Evolutionary conservation across 2,797 vertebrate genomes (phyloP).

Genomic region (Sebastolobus alascanus): DNA sequence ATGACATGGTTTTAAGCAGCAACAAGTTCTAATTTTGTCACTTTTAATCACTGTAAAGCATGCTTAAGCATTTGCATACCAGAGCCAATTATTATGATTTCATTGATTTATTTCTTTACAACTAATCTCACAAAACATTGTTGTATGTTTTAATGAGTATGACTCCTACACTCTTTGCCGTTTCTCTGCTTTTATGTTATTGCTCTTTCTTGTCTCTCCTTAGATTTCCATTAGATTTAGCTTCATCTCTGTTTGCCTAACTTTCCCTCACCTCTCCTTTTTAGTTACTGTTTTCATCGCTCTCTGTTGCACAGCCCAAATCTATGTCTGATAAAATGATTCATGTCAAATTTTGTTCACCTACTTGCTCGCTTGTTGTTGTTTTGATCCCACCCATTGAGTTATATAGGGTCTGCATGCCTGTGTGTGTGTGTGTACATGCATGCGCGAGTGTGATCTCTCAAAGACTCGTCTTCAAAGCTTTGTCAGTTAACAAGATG

Average conservation of each 20-base stretch:
- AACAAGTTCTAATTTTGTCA: neutral
- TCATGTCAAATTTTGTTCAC: conserved; percentile 44
- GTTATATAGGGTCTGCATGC: neutral
- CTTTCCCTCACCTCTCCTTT: neutral
- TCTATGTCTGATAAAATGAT: conserved; percentile 34
- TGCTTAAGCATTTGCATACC: neutral
- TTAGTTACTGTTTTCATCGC: conserved; percentile 2
- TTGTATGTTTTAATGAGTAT: neutral
- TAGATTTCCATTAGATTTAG: conserved; percentile 7
- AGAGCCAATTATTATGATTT: neutral
- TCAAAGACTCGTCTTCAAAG: conserved; percentile 64
- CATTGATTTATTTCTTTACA: neutral
- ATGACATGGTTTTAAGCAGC: neutral
- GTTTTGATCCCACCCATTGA: conserved; percentile 46
- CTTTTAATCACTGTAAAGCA: neutral
- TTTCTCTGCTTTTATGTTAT: neutral
- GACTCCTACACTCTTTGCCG: neutral
- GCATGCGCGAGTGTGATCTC: neutral
- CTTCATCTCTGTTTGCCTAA: neutral
- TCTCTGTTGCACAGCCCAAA: conserved; percentile 2
- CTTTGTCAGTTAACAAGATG: conserved; percentile 67
- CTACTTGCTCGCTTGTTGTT: conserved; percentile 3
- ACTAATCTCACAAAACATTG: neutral
- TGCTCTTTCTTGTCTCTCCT: neutral
- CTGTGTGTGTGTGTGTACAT: neutral